phyloP scores from a whole-genome alignment of 2,797 vertebrate genomes.

The Eulemur albifrons region DNA sequence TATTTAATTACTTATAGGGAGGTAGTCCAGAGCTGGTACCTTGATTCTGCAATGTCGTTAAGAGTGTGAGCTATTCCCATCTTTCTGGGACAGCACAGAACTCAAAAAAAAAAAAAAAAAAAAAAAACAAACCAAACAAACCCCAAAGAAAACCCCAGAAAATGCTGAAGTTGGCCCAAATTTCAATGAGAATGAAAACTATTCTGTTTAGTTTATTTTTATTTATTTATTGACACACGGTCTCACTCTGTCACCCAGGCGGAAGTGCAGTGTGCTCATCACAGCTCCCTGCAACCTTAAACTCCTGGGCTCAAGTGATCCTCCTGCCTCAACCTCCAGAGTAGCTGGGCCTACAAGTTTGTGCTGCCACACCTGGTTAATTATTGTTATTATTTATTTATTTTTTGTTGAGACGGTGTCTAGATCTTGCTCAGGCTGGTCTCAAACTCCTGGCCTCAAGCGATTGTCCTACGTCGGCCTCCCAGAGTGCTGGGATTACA shows the following conservation, averaged over 20 bases:
- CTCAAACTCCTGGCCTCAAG: neutral
- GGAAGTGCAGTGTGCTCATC: too few relatives aligned
- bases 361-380: neutral
- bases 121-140: too few relatives aligned
- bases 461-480: neutral
- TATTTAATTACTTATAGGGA: neutral
- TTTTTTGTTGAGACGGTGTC: too few relatives aligned
- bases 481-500: neutral
- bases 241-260: too few relatives aligned
- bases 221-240: too few relatives aligned
- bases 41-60: neutral
- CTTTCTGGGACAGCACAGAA: neutral
- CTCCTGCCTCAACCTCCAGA: neutral
- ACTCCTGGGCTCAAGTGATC: neutral
- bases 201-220: neutral
- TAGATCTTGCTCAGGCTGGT: neutral
- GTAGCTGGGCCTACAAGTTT: neutral
- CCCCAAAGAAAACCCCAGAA: too few relatives aligned
- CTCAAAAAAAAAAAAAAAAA: too few relatives aligned
- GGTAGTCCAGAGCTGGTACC: neutral
- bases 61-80: neutral
- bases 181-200: neutral
- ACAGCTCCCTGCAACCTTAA: too few relatives aligned
- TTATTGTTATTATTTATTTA: neutral
- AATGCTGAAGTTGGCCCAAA: neutral